phyloP scores from a whole-genome alignment of 2,888 invertebrate species.

The Itoplectis maculator region DNA sequence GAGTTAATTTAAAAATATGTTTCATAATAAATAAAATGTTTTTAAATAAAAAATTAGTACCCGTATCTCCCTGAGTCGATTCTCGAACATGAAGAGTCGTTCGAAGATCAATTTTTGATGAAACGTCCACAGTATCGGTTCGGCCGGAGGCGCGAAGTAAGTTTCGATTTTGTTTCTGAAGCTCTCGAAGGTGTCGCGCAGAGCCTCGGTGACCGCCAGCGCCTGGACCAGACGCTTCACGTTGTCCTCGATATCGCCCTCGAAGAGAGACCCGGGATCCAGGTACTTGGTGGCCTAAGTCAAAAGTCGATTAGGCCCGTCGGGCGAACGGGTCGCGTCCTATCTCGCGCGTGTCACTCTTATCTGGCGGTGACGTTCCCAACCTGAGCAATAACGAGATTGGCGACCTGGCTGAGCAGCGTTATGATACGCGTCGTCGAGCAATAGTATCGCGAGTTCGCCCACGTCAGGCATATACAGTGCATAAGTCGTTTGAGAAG shows the following conservation, averaged over 20 bases:
- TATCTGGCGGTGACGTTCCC: background rate
- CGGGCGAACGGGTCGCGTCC: background rate
- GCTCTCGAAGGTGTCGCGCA: conserved; percentile 85
- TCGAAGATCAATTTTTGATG: conserved; percentile 90
- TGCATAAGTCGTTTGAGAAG: conserved; percentile 91
- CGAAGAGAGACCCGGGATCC: conserved; percentile 93
- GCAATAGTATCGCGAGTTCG: conserved; percentile 92
- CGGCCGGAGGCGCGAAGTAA: conserved; percentile 86
- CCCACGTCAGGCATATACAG: conserved; percentile 93
- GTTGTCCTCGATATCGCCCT: conserved; percentile 93
- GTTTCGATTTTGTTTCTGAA: conserved; percentile 86
- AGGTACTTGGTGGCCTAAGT: conserved; percentile 88
- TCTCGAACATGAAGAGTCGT: conserved; percentile 88
- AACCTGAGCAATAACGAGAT: conserved; percentile 91
- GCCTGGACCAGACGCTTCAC: conserved; percentile 87
- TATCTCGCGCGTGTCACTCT: conserved; percentile 51
- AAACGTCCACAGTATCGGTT: conserved; percentile 90
- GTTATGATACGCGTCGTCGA: conserved; percentile 87
- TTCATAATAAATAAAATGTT: background rate
- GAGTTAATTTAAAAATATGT: background rate
- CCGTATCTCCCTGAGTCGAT: conserved; percentile 88
- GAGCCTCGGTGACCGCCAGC: conserved; percentile 86
- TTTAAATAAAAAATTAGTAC: conserved; percentile 70
- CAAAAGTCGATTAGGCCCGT: conserved; percentile 51
- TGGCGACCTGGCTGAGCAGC: conserved; percentile 92